Conservation (phyloP, 2,113 vertebrate species). For the Heteronetta atricapilla region DNA sequence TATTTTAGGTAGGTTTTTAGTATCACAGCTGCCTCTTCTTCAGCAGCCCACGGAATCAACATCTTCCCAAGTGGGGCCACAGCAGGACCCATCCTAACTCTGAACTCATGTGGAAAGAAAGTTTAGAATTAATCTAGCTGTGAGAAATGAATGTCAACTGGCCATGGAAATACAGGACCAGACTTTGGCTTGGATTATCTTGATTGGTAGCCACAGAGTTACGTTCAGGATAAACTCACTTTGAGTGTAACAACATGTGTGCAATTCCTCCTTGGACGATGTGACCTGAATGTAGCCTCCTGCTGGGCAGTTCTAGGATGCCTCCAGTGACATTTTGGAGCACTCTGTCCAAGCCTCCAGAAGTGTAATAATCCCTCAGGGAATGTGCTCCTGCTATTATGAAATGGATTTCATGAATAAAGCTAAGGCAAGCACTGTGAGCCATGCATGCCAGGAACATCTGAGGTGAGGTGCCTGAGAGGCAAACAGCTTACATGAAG, state of each 20-base stretch:
- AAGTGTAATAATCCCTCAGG: neutral
- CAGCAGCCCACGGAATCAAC: rapidly evolving
- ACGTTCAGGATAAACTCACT: neutral
- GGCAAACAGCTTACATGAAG: neutral
- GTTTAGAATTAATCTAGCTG: neutral
- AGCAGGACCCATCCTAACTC: neutral
- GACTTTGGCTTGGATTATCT: neutral
- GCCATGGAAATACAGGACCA: neutral
- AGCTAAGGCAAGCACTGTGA: neutral
- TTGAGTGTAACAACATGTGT: rapidly evolving
- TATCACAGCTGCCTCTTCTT: neutral
- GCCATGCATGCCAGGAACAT: neutral
- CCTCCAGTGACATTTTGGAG: neutral
- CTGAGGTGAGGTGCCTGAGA: neutral
- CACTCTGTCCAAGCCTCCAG: neutral
- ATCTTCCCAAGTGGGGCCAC: neutral
- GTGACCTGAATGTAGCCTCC: neutral
- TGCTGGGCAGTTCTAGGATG: neutral
- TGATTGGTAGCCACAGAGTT: neutral
- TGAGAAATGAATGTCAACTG: neutral
- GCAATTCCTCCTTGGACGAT: neutral
- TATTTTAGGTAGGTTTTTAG: neutral
- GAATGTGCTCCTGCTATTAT: neutral
- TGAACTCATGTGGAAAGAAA: neutral
- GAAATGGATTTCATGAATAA: neutral